phyloP scores from a whole-genome alignment of 1,140 invertebrate species.

The Ceratosolen fusciceps region DNA sequence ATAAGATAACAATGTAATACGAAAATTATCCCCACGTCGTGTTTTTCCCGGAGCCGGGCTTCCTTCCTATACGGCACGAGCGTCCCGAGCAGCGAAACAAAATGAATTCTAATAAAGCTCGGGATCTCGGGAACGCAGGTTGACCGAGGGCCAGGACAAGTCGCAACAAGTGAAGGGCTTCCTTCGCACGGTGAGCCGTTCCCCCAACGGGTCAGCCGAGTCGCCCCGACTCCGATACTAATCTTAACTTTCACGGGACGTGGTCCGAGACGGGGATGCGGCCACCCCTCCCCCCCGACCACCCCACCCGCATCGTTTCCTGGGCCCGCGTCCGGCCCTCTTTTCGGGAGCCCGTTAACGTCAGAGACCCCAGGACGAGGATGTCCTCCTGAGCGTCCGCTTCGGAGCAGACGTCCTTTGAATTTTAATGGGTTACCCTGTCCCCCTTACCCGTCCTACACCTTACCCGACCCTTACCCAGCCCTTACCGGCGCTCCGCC shows the following conservation, averaged over 20 bases:
- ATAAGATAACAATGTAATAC: background rate
- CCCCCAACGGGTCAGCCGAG: background rate
- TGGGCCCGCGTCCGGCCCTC: background rate
- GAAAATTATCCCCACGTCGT: background rate
- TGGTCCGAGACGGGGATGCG: background rate
- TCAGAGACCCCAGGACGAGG: slow-evolving; percentile 44
- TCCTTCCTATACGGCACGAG: background rate
- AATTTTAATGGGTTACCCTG: slow-evolving; percentile 48
- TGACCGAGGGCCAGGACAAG: background rate
- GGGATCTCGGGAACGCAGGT: background rate
- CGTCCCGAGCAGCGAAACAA: background rate
- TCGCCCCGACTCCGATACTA: slow-evolving; percentile 51
- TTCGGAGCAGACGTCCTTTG: slow-evolving; percentile 35
- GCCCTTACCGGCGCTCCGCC: no score
- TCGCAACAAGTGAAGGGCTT: background rate
- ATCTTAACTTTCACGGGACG: slow-evolving; percentile 54
- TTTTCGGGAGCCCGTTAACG: slow-evolving; percentile 34
- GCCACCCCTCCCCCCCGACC: background rate
- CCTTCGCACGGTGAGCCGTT: background rate
- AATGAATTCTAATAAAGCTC: slow-evolving; percentile 1
- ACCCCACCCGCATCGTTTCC: background rate
- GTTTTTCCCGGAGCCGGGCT: background rate
- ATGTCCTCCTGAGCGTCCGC: slow-evolving; percentile 21
- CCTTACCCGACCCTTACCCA: background rate
- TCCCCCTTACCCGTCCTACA: background rate